Percentiles rank a stretch among this genome's conserved stretches.
Conservation (phyloP, 2,113 vertebrate genomes). For the Corythaixoides concolor region DNA sequence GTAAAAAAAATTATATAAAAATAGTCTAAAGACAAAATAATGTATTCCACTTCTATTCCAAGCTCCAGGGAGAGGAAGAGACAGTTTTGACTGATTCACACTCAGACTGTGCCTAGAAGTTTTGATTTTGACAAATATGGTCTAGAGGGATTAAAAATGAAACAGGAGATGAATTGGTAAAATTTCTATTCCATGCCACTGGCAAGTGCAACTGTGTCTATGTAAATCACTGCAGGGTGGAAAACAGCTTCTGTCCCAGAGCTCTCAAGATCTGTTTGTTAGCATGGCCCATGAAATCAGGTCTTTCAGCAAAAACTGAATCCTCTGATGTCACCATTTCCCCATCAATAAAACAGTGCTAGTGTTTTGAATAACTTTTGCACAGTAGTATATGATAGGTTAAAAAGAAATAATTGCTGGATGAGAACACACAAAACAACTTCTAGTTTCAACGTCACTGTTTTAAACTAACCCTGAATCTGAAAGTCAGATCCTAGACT, state of each 20-base stretch:
- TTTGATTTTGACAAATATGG: not conserved
- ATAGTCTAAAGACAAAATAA: not conserved
- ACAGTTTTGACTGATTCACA: not conserved
- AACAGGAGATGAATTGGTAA: not conserved
- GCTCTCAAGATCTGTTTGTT: not conserved
- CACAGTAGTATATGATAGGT: not conserved
- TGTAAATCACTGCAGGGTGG: not conserved
- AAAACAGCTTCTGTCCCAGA: not conserved
- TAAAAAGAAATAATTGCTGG: not conserved
- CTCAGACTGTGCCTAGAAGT: not conserved
- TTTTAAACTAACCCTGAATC: not conserved
- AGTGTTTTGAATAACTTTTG: not conserved
- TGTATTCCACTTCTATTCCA: not conserved
- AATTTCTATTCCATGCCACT: not conserved
- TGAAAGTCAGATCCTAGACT: not conserved
- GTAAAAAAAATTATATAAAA: not conserved
- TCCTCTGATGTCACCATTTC: not conserved
- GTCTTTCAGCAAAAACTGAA: not conserved
- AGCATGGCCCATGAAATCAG: not conserved
- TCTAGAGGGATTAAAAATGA: not conserved
- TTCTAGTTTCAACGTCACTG: not conserved
- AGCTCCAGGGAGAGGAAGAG: not conserved
- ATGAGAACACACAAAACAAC: not conserved
- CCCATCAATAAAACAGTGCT: not conserved
- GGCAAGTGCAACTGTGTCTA: rapidly evolving